Evolutionary conservation across 2,797 vertebrate species (phyloP), one percentile per base, ranked within the genome.

Genomic region (Lagodon rhomboides): DNA sequence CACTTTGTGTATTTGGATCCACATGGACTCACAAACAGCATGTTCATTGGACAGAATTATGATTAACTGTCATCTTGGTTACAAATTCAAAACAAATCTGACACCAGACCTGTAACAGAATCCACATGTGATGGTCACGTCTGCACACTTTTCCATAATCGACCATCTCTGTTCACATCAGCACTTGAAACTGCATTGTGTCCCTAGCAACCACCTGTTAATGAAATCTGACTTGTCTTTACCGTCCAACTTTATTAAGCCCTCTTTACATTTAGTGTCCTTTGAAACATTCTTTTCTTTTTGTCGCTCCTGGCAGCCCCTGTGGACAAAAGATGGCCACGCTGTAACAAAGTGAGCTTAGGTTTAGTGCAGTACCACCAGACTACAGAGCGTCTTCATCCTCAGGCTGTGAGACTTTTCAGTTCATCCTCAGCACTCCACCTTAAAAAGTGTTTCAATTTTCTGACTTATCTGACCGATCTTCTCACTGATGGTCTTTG

Each of bases 31-130:
- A 61, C 61, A 23, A 17, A 27, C 41, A 23, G 50, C 53, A 51
- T 54, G 50, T 65, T 75, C 49, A 49, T 12, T 75, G 20, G 23
- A 59, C 18, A 68, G 44, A 60, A 54, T 20, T 44, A 43, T 38
- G 25, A 46, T 64, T 64, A 55, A 22, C 38, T 2, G 18, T 64
- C 71, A 68, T 25, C 49, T 27, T 47, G 54, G 27, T 38, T 30
- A 71, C 63, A 59, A 56, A 72, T 65, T 75, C 27, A 58, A 68
- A 76, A 70, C 67, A 68, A 73, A 73, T 67, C 75, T 27, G 68
- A 76, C 68, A 43, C 54, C 30, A 71, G 65, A 56, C 51, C 64
- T 55, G 72, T 43, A 73, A 84, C 64, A 49, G 16, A 15, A 66
- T 54, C 77, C 41, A n/a, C 4, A 12, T 51, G 54, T 46, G 30